Base-by-base conservation (phyloP, 2,797 vertebrate genomes). In the Yasuhikotakia modesta region DNA sequence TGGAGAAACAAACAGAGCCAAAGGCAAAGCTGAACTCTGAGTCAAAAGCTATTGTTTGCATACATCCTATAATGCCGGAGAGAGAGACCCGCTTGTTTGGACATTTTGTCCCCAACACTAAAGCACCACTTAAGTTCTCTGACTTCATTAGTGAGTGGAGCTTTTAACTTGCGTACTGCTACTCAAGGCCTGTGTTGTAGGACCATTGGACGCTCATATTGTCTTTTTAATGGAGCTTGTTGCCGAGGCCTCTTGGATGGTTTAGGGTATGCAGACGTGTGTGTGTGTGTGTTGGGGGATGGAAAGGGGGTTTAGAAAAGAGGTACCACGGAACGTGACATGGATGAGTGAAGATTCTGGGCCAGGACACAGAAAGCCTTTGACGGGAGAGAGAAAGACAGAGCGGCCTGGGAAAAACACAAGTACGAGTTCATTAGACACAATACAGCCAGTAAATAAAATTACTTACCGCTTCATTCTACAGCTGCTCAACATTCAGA, bases 21-120 rank as follows among this genome's bases (percentile, higher is more conserved):
- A 91, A 88, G 85, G 87, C 86, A 89, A 91, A 89, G 88, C 91
- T 91, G 87, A 87, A 81, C 84, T 63, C 30, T 5, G 86, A 92
- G 91, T 93, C 91, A 94, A 92, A 93, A 92, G 92, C 90, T 88
- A 88, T 87, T 85, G 88, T 92, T 92, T 92, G 90, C 61, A 77
- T 79, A 79, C 81, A 89, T 87, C 90, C 87, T 87, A 85, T 86
- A 86, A 86, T 88, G 84, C 87, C 82, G 46, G 84, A 83, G 53
- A 78, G 86, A 90, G 90, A 87, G 90, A 89, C 88, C 81, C 90
- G 87, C 89, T 91, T 94, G 92, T 94, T 94, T 92, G 91, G 92
- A 93, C 92, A 93, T 91, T 92, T 90, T 91, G 91, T 92, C 87
- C 89, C 85, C 74, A 83, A 77, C 81, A 30, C 81, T 81, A 93